A percentile compares a stretch with the other conserved stretches of the same genome.
These are phyloP conservation scores for human (Homo sapiens) DNA, from an alignment of 2,113 vertebrate species.

Conservation along the genomic window DNA sequence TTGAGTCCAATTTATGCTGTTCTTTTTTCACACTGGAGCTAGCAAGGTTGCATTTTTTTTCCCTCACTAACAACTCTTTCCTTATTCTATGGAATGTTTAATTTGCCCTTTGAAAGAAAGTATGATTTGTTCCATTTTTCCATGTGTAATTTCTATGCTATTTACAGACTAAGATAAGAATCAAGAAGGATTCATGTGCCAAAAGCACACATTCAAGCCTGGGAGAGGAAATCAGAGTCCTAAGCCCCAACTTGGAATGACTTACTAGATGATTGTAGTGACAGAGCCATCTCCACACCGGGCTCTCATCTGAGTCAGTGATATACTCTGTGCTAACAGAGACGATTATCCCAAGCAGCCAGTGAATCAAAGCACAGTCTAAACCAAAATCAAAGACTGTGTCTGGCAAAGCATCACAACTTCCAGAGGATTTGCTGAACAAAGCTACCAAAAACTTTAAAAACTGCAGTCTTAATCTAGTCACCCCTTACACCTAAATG, in stretches of 20 bases:
- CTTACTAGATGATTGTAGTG: not conserved
- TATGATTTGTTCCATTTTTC: constrained; percentile 78
- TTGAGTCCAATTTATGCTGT: constrained; percentile 57
- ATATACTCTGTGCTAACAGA: not conserved
- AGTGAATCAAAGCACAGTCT: not conserved
- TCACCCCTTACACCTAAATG: not conserved
- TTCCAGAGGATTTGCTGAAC: constrained; percentile 38
- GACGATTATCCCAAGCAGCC: not conserved
- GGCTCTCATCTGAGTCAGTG: not conserved
- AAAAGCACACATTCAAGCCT: constrained; percentile 63
- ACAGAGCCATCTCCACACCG: not conserved
- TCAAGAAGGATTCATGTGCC: constrained; percentile 73
- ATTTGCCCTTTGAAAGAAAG: constrained; percentile 77
- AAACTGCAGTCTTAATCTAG: not conserved
- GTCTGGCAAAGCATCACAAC: not conserved
- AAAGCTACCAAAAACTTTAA: not conserved
- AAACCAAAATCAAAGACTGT: not conserved
- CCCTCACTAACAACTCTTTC: constrained; percentile 68
- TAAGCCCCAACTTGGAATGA: constrained; percentile 15
- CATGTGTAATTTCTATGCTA: constrained; percentile 77
- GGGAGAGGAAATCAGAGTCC: constrained; percentile 65
- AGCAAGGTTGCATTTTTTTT: constrained; percentile 62
- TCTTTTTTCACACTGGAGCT: constrained; percentile 61
- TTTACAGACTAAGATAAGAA: constrained; percentile 79
- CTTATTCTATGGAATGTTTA: constrained; percentile 81